A percentile compares a stretch with the other conserved stretches of the same genome.
These are phyloP conservation scores for Lampropteryx suffumata DNA, from an alignment of 2,888 invertebrate genomes.

Conservation along the genomic window DNA sequence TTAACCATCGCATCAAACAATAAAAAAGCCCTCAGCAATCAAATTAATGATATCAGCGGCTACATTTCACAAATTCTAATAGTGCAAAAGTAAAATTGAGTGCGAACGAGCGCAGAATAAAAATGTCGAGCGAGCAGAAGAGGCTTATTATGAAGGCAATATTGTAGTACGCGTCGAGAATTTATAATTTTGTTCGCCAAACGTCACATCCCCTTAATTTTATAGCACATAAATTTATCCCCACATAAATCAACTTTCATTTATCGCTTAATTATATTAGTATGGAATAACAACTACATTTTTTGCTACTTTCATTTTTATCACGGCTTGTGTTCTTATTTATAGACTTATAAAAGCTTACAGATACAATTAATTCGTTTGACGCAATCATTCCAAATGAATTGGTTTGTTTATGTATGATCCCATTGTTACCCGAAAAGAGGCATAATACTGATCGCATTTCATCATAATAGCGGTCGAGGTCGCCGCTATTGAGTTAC, in stretches of 20 bases:
- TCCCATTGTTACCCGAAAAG: conserved; percentile 37
- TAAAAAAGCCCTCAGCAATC: conserved; percentile 21
- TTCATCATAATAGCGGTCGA: conserved; percentile 43
- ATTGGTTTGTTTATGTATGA: conserved; percentile 22
- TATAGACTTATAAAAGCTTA: conserved; percentile 3
- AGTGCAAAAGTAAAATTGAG: conserved; percentile 69
- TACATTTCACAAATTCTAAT: conserved; percentile 49
- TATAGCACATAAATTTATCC: conserved; percentile 44
- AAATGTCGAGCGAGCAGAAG: conserved; percentile 47
- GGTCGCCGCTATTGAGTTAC: conserved; percentile 35
- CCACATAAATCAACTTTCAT: conserved; percentile 40
- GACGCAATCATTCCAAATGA: conserved; percentile 25
- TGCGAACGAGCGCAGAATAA: conserved; percentile 58
- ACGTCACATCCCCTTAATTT: conserved; percentile 41
- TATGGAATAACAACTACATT: background rate
- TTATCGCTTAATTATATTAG: conserved; percentile 41
- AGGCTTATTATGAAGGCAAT: conserved; percentile 72
- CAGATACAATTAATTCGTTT: conserved; percentile 9
- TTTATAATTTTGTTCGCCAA: conserved; percentile 56
- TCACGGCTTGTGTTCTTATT: background rate
- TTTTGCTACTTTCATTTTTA: background rate
- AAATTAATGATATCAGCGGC: conserved; percentile 42
- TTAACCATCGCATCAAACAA: background rate
- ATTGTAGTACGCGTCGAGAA: conserved; percentile 61
- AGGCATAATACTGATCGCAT: conserved; percentile 38